Percentiles rank a stretch among this genome's conserved stretches.
Conservation (phyloP, 2,888 invertebrate genomes). For the Odontothrips loti region DNA sequence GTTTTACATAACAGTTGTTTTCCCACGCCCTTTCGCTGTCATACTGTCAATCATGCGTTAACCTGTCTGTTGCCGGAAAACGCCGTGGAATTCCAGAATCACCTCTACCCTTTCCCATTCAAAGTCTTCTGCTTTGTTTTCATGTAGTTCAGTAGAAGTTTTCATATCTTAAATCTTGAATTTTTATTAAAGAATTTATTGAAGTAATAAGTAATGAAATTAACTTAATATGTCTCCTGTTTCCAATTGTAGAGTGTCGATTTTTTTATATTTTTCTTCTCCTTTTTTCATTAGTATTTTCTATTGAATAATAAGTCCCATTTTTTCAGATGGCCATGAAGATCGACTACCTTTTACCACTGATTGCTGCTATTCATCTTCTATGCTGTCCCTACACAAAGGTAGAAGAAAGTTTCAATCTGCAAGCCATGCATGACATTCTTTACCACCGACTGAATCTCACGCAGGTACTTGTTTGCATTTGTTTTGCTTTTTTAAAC, state of each 20-base stretch:
- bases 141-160: background rate
- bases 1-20: background rate
- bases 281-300: background rate
- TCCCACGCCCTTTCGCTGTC: background rate
- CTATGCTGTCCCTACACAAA: conserved; percentile 92
- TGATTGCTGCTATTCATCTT: conserved; percentile 73
- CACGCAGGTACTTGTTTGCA: conserved; percentile 59
- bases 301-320: background rate
- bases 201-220: background rate
- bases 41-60: background rate
- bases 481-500: conserved; percentile 36
- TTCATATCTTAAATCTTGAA: background rate
- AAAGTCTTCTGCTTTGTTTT: background rate
- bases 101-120: background rate
- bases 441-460: conserved; percentile 82
- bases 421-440: conserved; percentile 97
- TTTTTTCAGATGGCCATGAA: conserved; percentile 35
- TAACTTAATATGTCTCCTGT: background rate
- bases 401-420: conserved; percentile 99
- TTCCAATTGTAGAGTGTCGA: background rate
- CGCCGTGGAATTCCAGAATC: background rate
- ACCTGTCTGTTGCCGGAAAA: background rate
- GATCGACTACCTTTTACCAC: conserved; percentile 70
- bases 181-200: background rate
- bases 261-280: background rate